Evolutionary conservation across 2,113 vertebrate genomes (phyloP), one percentile per base, ranked within the genome.

Genomic region (Oryzias woworae): DNA sequence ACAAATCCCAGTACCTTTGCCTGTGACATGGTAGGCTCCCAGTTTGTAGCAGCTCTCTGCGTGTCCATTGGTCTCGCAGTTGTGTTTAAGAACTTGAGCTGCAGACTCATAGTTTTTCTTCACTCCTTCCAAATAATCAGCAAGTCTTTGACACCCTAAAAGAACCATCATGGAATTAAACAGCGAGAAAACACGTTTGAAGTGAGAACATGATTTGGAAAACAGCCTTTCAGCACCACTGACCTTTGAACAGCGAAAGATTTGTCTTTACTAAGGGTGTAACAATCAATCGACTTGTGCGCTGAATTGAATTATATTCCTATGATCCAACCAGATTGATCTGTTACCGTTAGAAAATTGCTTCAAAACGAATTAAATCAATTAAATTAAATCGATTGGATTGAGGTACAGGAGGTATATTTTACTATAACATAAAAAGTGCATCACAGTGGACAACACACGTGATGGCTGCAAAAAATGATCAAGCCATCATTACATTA

Each of bases 11-110:
- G 8, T 82, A 99, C 97, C 96, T 95, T 96, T 98, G 57, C 97
- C 97, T 14, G 93, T 90, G 43, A 95, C 62, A 56, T 98, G 93
- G 80, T 99, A 99, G 16, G 90, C 80, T 0, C 97, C 96, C 54
- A 99, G 92, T 48, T 95, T 98, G 73, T 96, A 98, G 90, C 96
- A 99, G 89, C 96, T 98, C 71, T 97, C 94, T 36, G 90, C 90
- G 48, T 96, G 91, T 13, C 88, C 87, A 50, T 96, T 55, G 1
- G 63, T 84, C 52, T 98, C 96, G 89, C 97, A 99, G 90, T 95
- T 98, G 50, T 93, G 90, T 70, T 93, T 95, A 58, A 98, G 77
- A n/a, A 98, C 93, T 56, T 94, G 91, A 47, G 95, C 96, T 22
- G 95, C 69, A 49, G 90, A 88, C 41, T 88, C 92, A 47, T 93